Percentiles rank a stretch among this genome's conserved stretches.
phyloP scores from a whole-genome alignment of 2,888 invertebrate species.

The Steinernema hermaphroditum region DNA sequence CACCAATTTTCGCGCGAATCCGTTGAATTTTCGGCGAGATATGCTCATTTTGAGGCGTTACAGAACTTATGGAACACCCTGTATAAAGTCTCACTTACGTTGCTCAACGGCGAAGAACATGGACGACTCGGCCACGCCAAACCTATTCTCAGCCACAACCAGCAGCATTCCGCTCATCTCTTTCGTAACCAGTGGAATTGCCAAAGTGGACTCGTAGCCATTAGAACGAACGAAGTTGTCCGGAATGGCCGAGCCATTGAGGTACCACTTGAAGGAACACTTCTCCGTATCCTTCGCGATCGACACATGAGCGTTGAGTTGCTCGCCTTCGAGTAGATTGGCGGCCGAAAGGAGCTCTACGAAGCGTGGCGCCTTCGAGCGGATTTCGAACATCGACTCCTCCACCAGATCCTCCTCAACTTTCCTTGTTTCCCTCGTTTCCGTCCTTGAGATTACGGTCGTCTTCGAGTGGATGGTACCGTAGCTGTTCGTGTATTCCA shows the following conservation, averaged over 20 bases:
- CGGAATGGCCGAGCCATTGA: constrained; percentile 47
- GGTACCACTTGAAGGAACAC: constrained; percentile 57
- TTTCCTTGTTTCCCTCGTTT: neutral
- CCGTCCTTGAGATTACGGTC: constrained; percentile 32
- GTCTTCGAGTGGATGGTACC: constrained; percentile 42
- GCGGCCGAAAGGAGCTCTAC: constrained; percentile 40
- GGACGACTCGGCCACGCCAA: constrained; percentile 47
- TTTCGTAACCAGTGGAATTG: constrained; percentile 42
- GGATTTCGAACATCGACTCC: constrained; percentile 27
- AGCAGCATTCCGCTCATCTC: constrained; percentile 49
- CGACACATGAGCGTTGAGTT: constrained; percentile 43
- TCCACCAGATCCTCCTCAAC: neutral
- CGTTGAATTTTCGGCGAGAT: too few species aligned
- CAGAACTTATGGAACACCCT: too few species aligned
- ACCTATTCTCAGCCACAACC: constrained; percentile 51
- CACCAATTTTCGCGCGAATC: too few species aligned
- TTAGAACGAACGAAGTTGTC: constrained; percentile 46
- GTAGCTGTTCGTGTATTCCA: constrained; percentile 42
- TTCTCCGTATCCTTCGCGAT: constrained; percentile 45
- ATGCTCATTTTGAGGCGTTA: too few species aligned
- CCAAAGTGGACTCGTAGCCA: constrained; percentile 48
- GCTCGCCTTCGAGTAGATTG: constrained; percentile 40
- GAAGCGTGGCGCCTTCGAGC: constrained; percentile 38
- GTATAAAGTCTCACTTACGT: neutral
- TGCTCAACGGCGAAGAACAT: constrained; percentile 36